Base-by-base conservation (phyloP, 2,113 vertebrate species). In the Saguinus imperator region DNA sequence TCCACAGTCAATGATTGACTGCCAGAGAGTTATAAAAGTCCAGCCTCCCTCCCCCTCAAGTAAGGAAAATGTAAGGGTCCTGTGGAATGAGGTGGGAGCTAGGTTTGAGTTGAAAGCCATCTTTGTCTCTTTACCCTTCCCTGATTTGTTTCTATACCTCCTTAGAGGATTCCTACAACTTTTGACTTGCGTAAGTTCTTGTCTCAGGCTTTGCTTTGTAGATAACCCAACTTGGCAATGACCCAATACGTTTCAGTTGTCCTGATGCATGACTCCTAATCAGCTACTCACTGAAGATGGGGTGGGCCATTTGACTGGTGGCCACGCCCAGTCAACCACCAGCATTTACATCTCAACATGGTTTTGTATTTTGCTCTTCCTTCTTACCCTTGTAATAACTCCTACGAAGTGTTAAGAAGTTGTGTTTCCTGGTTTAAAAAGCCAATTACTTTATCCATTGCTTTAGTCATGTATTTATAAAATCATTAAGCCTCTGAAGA, bases 381-480 rank as follows among this genome's bases (percentile, higher is more conserved):
- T 96, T 81, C 92, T 55, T 5, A 79, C 43, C 32, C 27, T 73
- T n/a, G 48, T 79, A 96, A 17, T 87, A 86, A 94, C n/a, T 97
- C 87, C 83, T 83, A 83, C 1, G 8, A 93, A 70, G 52, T 96
- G 91, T 40, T 91, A 83, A 95, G 29, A 45, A 95, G 73, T 82
- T 75, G 10, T 79, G 93, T 73, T 95, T 97, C 88, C 81, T 94
- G 58, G 66, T 91, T 94, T 97, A 86, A 89, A 96, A 96, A 89
- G 94, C 82, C 95, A 93, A 95, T 96, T 97, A 86, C 82, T 96
- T 95, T 93, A 93, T 79, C 88, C 93, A 93, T 96, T 89, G 96
- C 87, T 92, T 92, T 93, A 95, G 89, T 86, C 76, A 1, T 95
- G 64, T 97, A 98, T 98, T 98, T 98, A 97, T 94, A 97, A 83